A percentile compares a stretch with the other conserved stretches of the same genome.
Conservation (phyloP, 2,888 invertebrate species). For the Ichneumoninae sp. region DNA sequence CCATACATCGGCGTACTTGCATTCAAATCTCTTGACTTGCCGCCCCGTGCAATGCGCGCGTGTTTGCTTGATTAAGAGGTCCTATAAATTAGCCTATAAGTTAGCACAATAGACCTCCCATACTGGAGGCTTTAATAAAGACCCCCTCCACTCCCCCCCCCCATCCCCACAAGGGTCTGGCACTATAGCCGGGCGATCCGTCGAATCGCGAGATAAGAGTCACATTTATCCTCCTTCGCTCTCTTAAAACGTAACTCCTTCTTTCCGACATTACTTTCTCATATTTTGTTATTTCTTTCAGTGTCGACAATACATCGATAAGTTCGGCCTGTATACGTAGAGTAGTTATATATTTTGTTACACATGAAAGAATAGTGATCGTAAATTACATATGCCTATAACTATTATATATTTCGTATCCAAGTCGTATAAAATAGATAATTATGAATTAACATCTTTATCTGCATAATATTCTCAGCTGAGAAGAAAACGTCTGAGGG, state of each 20-base stretch:
- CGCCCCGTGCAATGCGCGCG: slow-evolving; percentile 46
- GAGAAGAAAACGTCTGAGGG: slow-evolving; percentile 28
- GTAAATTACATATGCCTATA: no score
- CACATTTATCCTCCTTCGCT: neutral
- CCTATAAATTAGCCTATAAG: slow-evolving; percentile 76
- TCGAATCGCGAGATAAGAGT: slow-evolving; percentile 20
- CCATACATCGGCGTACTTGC: slow-evolving; percentile 61
- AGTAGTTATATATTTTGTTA: no score
- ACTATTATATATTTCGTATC: neutral
- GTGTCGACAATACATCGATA: neutral
- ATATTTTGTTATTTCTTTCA: neutral
- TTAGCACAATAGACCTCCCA: slow-evolving; percentile 34
- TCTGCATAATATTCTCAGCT: slow-evolving; percentile 72
- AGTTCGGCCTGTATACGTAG: no score
- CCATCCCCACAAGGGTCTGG: neutral
- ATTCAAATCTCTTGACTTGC: slow-evolving; percentile 62
- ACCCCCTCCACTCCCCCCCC: slow-evolving; percentile 40
- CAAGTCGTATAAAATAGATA: slow-evolving; percentile 67
- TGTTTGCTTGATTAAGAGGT: slow-evolving; percentile 76
- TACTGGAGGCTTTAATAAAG: slow-evolving; percentile 33
- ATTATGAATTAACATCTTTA: slow-evolving; percentile 72
- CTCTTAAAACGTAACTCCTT: neutral
- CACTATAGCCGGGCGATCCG: slow-evolving; percentile 37
- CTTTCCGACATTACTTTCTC: neutral
- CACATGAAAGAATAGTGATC: no score